Evolutionary conservation across 2,888 invertebrate species (phyloP), one percentile per base, ranked within the genome.

Genomic region (Lasioglossum marginatum): DNA sequence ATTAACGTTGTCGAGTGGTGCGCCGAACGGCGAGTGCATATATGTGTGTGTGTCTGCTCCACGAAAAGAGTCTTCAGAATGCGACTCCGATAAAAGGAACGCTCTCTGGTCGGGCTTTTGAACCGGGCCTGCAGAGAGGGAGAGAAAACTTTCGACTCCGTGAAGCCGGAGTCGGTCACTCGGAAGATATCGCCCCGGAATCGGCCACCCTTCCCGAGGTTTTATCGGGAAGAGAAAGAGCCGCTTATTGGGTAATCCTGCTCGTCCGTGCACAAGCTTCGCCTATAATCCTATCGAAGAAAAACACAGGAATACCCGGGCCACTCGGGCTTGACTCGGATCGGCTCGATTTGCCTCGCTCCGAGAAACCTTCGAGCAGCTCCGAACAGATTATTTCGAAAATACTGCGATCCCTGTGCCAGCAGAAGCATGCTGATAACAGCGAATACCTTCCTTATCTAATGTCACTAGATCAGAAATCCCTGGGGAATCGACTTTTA

Each of bases 21-120:
- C 31, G 8, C 31, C 43, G 14, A 43, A 43, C 43, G 12, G 43
- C 43, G 43, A 43, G 72, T 8, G 23, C n/a, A n/a, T n/a, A n/a
- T 34, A 19, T 5, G 19, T 8, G 66, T 45, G 27, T 12, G 19
- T 16, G 75, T 60, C 60, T 70, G n/a, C 60, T 40, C 72, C 76
- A 84, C 48, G 12, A 63, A 74, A 43, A 57, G 79, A 88, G 81
- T 87, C 83, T 82, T 70, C 81, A 85, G 86, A 92, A 90, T 84
- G 81, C 70, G 83, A 88, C 87, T 90, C 77, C 75, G 88, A 90
- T 92, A 90, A 90, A 92, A 88, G 84, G 87, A 79, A 71, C 79
- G 66, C 74, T 79, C 76, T 79, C 31, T 66, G 84, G 80, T 75
- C 78, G 73, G 81, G 82, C 76, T 85, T 68, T 88, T 84, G 73